phyloP scores from a whole-genome alignment of 2,888 invertebrate species.

The Villa cingulata region DNA sequence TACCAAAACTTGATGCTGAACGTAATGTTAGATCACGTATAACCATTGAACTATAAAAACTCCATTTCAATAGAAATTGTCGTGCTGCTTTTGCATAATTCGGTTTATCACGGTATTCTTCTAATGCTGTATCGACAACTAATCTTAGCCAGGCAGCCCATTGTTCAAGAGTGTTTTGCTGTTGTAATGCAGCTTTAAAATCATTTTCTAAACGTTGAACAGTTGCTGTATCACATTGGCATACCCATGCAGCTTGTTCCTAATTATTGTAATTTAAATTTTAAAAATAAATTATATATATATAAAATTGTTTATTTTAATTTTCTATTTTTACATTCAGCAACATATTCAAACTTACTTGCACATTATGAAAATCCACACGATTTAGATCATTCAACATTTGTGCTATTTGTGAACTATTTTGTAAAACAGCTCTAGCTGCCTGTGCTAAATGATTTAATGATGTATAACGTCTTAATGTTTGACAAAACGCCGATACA shows the following conservation, averaged over 20 bases:
- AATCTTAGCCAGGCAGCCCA: conserved; percentile 97
- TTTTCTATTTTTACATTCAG: no score
- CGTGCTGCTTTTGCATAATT: conserved; percentile 75
- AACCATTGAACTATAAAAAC: conserved; percentile 96
- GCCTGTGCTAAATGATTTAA: conserved; percentile 83
- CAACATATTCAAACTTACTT: conserved; percentile 39
- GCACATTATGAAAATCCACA: conserved; percentile 95
- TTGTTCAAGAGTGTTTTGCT: conserved; percentile 86
- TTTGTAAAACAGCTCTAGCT: conserved; percentile 89
- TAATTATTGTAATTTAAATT: conserved; percentile 11
- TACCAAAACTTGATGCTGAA: conserved; percentile 96
- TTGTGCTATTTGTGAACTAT: conserved; percentile 86
- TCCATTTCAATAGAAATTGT: conserved; percentile 95
- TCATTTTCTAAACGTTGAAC: conserved; percentile 79
- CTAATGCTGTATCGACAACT: conserved; percentile 79
- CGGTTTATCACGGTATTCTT: conserved; percentile 71
- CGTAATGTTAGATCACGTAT: conserved; percentile 91
- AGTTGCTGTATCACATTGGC: conserved; percentile 76
- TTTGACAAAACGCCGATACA: conserved; percentile 87
- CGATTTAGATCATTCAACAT: conserved; percentile 94
- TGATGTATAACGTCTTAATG: conserved; percentile 88
- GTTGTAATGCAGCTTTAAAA: conserved; percentile 81
- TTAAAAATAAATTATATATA: background rate
- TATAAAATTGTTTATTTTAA: background rate
- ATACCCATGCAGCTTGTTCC: conserved; percentile 90